Evolutionary conservation across 2,797 vertebrate species (phyloP), one percentile per base, ranked within the genome.

Genomic region (Melopsittacus undulatus): DNA sequence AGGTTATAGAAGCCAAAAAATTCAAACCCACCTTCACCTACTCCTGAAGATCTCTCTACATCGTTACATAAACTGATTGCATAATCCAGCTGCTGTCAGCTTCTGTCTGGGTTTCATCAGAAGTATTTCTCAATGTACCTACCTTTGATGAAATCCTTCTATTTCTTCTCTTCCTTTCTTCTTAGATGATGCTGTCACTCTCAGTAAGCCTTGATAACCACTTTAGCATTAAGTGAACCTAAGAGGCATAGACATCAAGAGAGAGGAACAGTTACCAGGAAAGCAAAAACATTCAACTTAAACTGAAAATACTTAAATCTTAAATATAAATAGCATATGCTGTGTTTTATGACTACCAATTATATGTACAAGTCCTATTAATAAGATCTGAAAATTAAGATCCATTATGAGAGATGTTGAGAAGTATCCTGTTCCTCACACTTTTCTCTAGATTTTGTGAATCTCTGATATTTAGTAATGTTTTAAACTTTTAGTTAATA

Each of bases 41-140:
- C n/a, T 91, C 62, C 62, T 92, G 74, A 70, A 83, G 34, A 83
- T 69, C 62, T 66, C 82, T 87, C 89, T 92, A 49, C 69, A 87
- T 48, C 57, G 66, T 94, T 96, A 83, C 34, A 69, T 94, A 89
- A 89, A 87, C 19, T 67, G 77, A 70, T 95, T 94, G 36, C 46
- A 80, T 95, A 91, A 94, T 94, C 38, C 75, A 90, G 85, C 23
- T 95, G 40, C 75, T 90, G 51, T 64, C 72, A 85, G 26, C 63
- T 89, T 80, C 72, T 87, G 52, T 92, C 72, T 94, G 76, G 42
- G 26, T 94, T 66, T 92, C 84, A 64, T 87, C 82, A 96, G 85
- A 88, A 87, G 18, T 51, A 52, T 92, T 89, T 90, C 66, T 92
- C 73, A 83, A 52, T 75, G 67, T 72, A 68, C 26, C 49, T 80